These are phyloP conservation scores for Misgurnus mizolepis DNA, from an alignment of 2,113 vertebrate species.

Conservation along the genomic window DNA sequence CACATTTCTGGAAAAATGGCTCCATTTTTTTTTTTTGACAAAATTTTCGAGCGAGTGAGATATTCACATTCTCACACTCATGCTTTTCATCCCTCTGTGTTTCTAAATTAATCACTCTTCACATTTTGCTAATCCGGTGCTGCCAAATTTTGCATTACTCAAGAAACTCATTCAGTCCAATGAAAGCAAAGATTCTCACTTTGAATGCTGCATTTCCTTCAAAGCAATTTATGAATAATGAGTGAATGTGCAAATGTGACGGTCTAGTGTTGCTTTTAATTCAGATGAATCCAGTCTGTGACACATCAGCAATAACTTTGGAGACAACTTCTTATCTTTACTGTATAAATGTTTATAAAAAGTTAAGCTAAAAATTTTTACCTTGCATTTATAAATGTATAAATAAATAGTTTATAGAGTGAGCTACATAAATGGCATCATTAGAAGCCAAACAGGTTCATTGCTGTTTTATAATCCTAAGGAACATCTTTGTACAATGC, in stretches of 20 bases:
- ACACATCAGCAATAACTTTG: conserved; percentile 27
- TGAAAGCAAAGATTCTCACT: conserved; percentile 38
- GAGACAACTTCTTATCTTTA: neutral
- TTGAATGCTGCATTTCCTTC: conserved; percentile 26
- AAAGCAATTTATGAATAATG: conserved; percentile 32
- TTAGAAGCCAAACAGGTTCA: no score
- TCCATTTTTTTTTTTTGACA: no score
- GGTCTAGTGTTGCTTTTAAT: conserved; percentile 44
- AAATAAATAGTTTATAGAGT: no score
- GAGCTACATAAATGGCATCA: no score
- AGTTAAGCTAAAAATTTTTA: no score
- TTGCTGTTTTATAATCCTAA: no score
- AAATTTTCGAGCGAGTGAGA: neutral
- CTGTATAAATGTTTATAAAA: no score
- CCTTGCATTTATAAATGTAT: no score
- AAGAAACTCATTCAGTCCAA: conserved; percentile 42
- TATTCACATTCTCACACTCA: conserved; percentile 32
- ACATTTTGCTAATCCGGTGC: conserved; percentile 42
- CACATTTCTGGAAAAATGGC: neutral
- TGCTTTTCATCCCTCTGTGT: conserved; percentile 34
- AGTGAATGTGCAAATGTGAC: conserved; percentile 38
- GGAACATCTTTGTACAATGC: no score
- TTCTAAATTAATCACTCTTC: conserved; percentile 39
- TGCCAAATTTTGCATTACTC: conserved; percentile 29
- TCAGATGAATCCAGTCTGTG: conserved; percentile 23